A percentile compares a stretch with the other conserved stretches of the same genome.
Evolutionary conservation across 2,797 vertebrate genomes (phyloP).

Genomic region (Rachycentron canadum): DNA sequence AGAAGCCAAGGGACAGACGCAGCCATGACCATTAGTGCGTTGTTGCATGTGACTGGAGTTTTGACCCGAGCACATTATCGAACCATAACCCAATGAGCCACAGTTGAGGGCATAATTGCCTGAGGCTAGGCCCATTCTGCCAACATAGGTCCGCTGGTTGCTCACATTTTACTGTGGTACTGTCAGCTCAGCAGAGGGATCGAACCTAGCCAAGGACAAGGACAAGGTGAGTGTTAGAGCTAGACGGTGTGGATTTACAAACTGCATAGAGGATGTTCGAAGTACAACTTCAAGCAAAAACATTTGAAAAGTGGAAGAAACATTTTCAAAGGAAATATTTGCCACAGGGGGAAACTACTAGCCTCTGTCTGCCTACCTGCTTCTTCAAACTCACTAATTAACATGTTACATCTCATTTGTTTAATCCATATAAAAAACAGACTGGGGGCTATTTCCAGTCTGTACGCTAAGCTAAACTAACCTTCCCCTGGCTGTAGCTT

Average conservation of each 20-base stretch:
- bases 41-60: conserved; percentile 60
- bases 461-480: not conserved
- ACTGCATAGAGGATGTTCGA: conserved; percentile 2
- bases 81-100: conserved; percentile 64
- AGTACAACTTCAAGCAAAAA: not conserved
- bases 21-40: conserved; percentile 49
- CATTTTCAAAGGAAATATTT: not conserved
- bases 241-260: conserved; percentile 5
- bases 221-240: conserved; percentile 45
- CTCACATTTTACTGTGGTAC: conserved; percentile 35
- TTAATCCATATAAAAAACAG: not conserved
- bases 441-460: not conserved
- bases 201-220: conserved; percentile 51
- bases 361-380: not conserved
- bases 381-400: conserved; percentile 6
- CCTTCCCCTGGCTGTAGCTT: not conserved
- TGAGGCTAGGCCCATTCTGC: conserved; percentile 42
- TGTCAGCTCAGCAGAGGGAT: conserved; percentile 64
- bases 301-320: not conserved
- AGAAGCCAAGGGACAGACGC: conserved; percentile 49
- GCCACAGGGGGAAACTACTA: not conserved
- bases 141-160: conserved; percentile 40
- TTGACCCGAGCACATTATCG: conserved; percentile 59
- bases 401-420: not conserved
- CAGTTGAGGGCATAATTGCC: conserved; percentile 52